A percentile compares a stretch with the other conserved stretches of the same genome.
phyloP scores from a whole-genome alignment of 2,797 vertebrate genomes.

The Ctenochaetus hawaiiensis region DNA sequence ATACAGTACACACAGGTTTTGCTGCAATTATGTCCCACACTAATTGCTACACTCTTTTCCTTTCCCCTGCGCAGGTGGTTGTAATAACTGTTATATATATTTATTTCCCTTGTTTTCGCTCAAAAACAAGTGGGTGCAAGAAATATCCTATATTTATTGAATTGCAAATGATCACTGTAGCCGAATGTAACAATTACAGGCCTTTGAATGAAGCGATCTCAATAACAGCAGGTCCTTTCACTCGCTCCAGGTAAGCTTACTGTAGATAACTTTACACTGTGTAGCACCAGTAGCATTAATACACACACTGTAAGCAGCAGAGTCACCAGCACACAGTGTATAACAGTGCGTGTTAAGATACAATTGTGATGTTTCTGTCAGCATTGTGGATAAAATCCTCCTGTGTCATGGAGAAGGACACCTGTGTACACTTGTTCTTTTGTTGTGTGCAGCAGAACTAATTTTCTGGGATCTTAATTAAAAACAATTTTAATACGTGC shows the following conservation, averaged over 20 bases:
- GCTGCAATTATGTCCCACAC: conserved; percentile 10
- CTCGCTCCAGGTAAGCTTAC: not conserved
- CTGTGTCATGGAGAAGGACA: conserved; percentile 43
- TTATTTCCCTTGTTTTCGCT: conserved; percentile 40
- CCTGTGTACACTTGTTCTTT: conserved; percentile 45
- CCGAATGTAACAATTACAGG: conserved; percentile 49
- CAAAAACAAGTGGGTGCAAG: conserved; percentile 44
- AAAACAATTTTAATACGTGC: conserved; percentile 50
- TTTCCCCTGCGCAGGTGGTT: conserved; percentile 18
- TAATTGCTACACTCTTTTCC: not conserved
- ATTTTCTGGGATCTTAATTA: conserved; percentile 59
- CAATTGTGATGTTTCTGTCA: conserved; percentile 46
- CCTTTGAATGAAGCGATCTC: conserved; percentile 30
- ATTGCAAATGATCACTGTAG: conserved; percentile 39
- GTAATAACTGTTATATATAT: conserved; percentile 8
- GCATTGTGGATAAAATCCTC: conserved; percentile 27
- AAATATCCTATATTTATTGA: conserved; percentile 30
- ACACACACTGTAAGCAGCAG: not conserved
- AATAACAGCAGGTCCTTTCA: conserved; percentile 40
- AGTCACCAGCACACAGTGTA: conserved; percentile 16
- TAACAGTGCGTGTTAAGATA: conserved; percentile 28
- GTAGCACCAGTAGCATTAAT: too few relatives aligned
- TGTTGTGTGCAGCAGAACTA: conserved; percentile 30
- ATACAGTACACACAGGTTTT: not conserved
- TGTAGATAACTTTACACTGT: conserved; percentile 6